Percentiles rank a stretch among this genome's conserved stretches.
phyloP scores from a whole-genome alignment of 2,113 vertebrate species.

The Origma solitaria region DNA sequence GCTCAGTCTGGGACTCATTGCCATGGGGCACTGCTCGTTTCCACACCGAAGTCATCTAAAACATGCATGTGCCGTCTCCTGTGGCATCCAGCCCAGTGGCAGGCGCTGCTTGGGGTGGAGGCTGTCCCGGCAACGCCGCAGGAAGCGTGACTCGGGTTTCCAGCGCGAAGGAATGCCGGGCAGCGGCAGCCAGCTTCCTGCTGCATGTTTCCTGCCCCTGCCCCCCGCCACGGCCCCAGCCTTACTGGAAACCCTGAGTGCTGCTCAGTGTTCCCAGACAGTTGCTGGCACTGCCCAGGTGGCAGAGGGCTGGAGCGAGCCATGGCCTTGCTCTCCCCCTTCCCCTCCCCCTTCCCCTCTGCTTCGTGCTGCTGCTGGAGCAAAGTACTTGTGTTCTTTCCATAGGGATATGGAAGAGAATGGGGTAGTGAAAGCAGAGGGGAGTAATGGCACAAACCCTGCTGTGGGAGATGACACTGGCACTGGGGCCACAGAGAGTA shows the following conservation, averaged over 20 bases:
- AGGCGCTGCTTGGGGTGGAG: slow-evolving; percentile 11
- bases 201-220: slow-evolving; percentile 69
- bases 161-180: slow-evolving; percentile 57
- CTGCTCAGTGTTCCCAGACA: not conserved
- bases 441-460: not conserved
- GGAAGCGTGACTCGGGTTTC: slow-evolving; percentile 65
- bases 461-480: accelerated
- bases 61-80: accelerated
- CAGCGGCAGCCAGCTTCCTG: slow-evolving; percentile 68
- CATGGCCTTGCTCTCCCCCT: not conserved
- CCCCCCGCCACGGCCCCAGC: not conserved
- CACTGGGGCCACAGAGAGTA: not conserved
- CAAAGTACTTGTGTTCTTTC: not conserved
- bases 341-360: not conserved
- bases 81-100: not conserved
- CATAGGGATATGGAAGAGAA: not conserved
- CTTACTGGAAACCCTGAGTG: slow-evolving; percentile 69
- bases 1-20: not conserved
- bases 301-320: not conserved
- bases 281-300: not conserved
- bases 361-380: not conserved
- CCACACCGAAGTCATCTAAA: accelerated
- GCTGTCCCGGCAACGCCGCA: slow-evolving; percentile 43
- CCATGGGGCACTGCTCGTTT: not conserved
- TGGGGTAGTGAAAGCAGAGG: not conserved